Percentiles rank a stretch among this genome's conserved stretches.
Conservation (phyloP, 2,888 invertebrate genomes). For the Melikaiella ostensackeni region DNA sequence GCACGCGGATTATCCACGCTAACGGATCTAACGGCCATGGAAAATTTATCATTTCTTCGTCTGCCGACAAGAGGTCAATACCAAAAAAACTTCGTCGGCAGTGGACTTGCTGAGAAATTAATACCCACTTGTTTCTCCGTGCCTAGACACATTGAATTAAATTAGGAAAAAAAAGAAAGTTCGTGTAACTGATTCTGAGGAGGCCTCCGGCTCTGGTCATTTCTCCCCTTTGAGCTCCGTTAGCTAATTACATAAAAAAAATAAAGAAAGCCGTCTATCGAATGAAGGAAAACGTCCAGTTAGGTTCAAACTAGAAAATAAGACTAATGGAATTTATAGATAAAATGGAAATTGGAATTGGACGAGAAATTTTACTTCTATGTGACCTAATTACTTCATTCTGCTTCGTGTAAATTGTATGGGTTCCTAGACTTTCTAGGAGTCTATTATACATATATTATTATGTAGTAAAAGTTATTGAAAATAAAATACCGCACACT, state of each 20-base stretch:
- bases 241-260: constrained; percentile 25
- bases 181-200: not conserved
- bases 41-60: constrained; percentile 23
- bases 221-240: constrained; percentile 20
- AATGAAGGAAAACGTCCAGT: constrained; percentile 10
- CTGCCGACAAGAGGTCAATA: constrained; percentile 17
- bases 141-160: constrained; percentile 13
- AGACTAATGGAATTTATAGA: constrained; percentile 1
- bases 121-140: constrained; percentile 22
- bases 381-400: not conserved
- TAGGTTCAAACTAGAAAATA: constrained; percentile 6
- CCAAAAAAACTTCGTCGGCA: constrained; percentile 1
- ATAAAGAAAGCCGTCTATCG: constrained; percentile 17
- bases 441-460: not conserved
- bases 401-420: not conserved
- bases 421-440: not conserved
- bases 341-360: constrained; percentile 14
- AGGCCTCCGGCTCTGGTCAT: not conserved
- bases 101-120: constrained; percentile 11
- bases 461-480: not conserved
- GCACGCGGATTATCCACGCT: constrained; percentile 28
- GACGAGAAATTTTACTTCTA: not conserved
- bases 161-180: constrained; percentile 34
- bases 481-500: constrained; percentile 1
- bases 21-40: constrained; percentile 24